These are phyloP conservation scores for Dolichallabes microphthalmus DNA, from an alignment of 2,113 vertebrate genomes.

Conservation along the genomic window DNA sequence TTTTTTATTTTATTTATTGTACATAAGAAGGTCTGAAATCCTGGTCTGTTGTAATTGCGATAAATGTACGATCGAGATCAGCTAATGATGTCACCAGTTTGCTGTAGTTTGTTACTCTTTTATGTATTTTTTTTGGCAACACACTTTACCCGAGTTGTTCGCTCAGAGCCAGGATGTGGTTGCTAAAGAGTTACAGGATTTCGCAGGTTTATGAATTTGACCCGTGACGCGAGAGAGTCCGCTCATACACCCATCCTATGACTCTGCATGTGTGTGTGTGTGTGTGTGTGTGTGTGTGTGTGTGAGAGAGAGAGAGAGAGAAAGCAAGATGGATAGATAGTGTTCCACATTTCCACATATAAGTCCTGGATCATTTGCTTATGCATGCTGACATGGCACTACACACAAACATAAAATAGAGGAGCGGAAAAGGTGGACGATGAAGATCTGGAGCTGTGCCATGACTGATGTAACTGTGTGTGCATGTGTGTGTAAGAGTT, in stretches of 20 bases:
- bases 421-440: conserved; percentile 22
- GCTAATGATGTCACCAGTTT: background rate
- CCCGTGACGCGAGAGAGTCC: conserved; percentile 23
- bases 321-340: background rate
- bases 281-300: conserved; percentile 20
- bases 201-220: conserved; percentile 43
- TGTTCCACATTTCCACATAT: conserved; percentile 29
- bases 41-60: background rate
- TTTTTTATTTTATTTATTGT: background rate
- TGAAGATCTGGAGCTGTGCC: conserved; percentile 33
- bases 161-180: conserved; percentile 12
- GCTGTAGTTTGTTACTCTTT: background rate
- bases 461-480: conserved; percentile 44
- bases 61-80: background rate
- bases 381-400: conserved; percentile 27
- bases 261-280: conserved; percentile 26
- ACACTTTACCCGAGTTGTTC: background rate
- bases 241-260: conserved; percentile 47
- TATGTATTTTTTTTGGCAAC: background rate
- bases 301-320: background rate
- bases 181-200: conserved; percentile 34
- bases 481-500: conserved; percentile 28
- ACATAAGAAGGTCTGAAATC: background rate
- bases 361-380: conserved; percentile 6
- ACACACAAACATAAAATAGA: conserved; percentile 20